These are phyloP conservation scores for Tipula lateralis DNA, from an alignment of 2,888 invertebrate genomes.

Conservation along the genomic window DNA sequence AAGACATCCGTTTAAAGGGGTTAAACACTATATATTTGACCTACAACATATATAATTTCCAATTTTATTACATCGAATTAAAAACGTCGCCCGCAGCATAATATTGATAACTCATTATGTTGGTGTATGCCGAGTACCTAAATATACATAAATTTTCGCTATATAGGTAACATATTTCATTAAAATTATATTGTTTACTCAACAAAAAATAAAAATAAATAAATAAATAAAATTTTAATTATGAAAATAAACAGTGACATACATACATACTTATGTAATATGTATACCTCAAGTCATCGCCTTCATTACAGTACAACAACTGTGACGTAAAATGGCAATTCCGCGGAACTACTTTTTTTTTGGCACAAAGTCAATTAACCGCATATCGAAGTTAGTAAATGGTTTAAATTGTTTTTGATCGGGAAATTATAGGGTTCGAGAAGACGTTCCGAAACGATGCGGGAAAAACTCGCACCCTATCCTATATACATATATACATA, in stretches of 20 bases:
- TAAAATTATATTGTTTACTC: neutral
- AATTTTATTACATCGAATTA: neutral
- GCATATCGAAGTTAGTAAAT: neutral
- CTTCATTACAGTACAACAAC: neutral
- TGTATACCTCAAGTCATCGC: neutral
- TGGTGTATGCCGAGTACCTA: neutral
- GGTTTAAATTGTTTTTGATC: neutral
- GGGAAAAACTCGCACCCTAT: neutral
- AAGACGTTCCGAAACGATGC: neutral
- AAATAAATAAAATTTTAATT: neutral
- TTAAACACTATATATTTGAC: neutral
- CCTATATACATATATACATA: too few relatives aligned
- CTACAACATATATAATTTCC: neutral
- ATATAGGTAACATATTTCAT: conserved; percentile 13
- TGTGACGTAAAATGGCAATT: neutral
- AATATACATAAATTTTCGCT: neutral
- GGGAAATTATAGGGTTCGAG: neutral
- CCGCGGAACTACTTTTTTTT: neutral
- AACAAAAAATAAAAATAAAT: conserved; percentile 14
- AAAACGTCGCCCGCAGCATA: neutral
- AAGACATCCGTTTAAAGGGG: neutral
- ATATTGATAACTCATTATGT: neutral
- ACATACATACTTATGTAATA: neutral
- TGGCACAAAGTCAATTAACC: neutral
- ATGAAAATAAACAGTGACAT: neutral